Percentiles rank a stretch among this genome's conserved stretches.
These are phyloP conservation scores for Simalia tracyae DNA, from an alignment of 2,797 vertebrate genomes.

Conservation along the genomic window DNA sequence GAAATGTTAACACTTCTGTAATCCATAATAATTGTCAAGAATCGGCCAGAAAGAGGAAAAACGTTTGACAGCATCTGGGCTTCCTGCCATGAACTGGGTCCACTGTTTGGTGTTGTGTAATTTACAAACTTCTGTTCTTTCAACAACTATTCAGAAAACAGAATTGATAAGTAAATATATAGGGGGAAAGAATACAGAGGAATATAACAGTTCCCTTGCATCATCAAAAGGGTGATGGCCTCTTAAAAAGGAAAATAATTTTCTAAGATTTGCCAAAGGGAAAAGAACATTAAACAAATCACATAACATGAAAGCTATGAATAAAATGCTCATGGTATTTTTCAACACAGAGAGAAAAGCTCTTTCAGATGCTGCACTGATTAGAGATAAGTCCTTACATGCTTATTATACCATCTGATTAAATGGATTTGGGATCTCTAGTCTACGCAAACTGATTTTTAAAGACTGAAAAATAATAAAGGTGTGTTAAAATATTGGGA, in stretches of 20 bases:
- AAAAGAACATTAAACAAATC: slow-evolving; percentile 65
- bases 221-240: slow-evolving; percentile 58
- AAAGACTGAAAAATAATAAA: background rate
- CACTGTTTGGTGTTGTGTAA: slow-evolving; percentile 71
- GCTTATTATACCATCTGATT: slow-evolving; percentile 53
- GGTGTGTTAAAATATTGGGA: slow-evolving; percentile 8
- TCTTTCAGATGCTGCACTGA: background rate
- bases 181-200: slow-evolving; percentile 59
- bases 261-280: slow-evolving; percentile 53
- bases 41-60: slow-evolving; percentile 63
- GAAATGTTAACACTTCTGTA: slow-evolving; percentile 65
- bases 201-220: slow-evolving; percentile 57
- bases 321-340: slow-evolving; percentile 48
- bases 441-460: background rate
- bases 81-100: slow-evolving; percentile 70
- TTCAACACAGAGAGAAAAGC: slow-evolving; percentile 30
- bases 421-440: slow-evolving; percentile 35
- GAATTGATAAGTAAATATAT: slow-evolving; percentile 74
- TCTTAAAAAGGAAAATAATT: slow-evolving; percentile 54
- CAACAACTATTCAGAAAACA: slow-evolving; percentile 70
- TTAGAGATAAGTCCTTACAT: slow-evolving; percentile 50
- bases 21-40: slow-evolving; percentile 67
- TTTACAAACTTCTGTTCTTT: slow-evolving; percentile 78
- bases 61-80: slow-evolving; percentile 74
- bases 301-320: slow-evolving; percentile 55